Conservation (phyloP, 2,113 vertebrate genomes). For the Trematocara macrostoma region DNA sequence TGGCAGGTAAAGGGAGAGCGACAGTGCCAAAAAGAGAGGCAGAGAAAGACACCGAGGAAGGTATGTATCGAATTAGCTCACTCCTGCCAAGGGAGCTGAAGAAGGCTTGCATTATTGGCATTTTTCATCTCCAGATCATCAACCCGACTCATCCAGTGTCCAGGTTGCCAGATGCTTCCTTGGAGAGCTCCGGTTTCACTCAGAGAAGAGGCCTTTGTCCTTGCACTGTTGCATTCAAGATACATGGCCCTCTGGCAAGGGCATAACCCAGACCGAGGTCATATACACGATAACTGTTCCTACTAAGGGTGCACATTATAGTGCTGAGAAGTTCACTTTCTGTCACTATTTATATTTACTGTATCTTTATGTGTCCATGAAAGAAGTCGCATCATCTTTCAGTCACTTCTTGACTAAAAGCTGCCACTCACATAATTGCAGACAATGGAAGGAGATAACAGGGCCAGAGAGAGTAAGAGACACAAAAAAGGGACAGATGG, state of each 20-base stretch:
- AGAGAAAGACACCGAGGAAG: neutral
- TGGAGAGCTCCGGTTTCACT: conserved; percentile 59
- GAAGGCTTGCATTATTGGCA: conserved; percentile 62
- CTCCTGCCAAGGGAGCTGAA: conserved; percentile 54
- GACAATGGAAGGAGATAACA: conserved; percentile 1
- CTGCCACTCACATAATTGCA: conserved; percentile 11
- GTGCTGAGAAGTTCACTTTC: conserved; percentile 10
- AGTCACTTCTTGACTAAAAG: conserved; percentile 4
- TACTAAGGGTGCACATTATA: conserved; percentile 31
- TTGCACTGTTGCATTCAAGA: neutral
- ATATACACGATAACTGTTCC: conserved; percentile 3
- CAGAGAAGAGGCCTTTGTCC: conserved; percentile 58
- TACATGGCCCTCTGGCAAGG: conserved; percentile 17
- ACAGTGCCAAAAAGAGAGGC: conserved; percentile 14
- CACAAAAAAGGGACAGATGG: conserved; percentile 46
- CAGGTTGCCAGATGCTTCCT: conserved; percentile 65
- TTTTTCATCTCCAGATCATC: conserved; percentile 59
- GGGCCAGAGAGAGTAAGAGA: neutral
- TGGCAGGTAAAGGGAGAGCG: neutral
- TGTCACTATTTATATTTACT: conserved; percentile 41
- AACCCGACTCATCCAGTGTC: conserved; percentile 9
- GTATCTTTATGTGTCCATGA: neutral
- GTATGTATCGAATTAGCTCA: conserved; percentile 49
- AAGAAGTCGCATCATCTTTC: neutral
- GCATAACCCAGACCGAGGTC: neutral